Evolutionary conservation across 2,797 vertebrate species (phyloP), one percentile per base, ranked within the genome.

Genomic region (Ispidina picta): DNA sequence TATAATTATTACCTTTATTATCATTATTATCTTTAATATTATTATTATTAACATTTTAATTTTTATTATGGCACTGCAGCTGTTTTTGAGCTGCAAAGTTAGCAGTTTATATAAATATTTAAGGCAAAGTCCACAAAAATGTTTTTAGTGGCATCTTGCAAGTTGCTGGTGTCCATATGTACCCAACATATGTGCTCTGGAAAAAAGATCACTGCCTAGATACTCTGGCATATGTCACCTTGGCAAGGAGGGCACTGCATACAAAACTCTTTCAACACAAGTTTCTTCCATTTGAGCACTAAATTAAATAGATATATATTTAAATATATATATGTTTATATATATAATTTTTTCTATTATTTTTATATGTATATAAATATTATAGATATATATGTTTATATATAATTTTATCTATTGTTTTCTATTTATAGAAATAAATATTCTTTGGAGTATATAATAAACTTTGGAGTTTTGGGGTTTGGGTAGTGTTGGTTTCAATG

Each of bases 131-230:
- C 10, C n/a, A 86, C 39, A 54, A 41, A 89, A 83, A 33, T 78
- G 82, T 83, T 83, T 93, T 49, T 89, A 95, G 93, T 77, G 72
- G 19, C 55, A 76, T 81, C 86, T 95, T 83, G 29, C 68, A 71
- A 21, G 33, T 88, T 92, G 74, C 55, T 88, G n/a, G 18, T 86
- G 85, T 73, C 94, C 92, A 93, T 95, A 96, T 94, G 93, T 66
- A 84, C 8, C 15, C 51, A 93, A 74, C 93, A 94, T 95, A 95
- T 95, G 95, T 78, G 44, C 86, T 94, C 73, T 86, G 31, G 59
- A 55, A 92, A 93, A 92, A 75, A 86, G 59, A 95, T 92, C 75
- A 63, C 55, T 89, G 89, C 44, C 59, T 70, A 62, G 77, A 71
- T 63, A 73, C 77, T 59, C 55, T 35, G 39, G 58, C 95, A 89